These are phyloP conservation scores for Falco peregrinus DNA, from an alignment of 2,797 vertebrate genomes.

Conservation along the genomic window DNA sequence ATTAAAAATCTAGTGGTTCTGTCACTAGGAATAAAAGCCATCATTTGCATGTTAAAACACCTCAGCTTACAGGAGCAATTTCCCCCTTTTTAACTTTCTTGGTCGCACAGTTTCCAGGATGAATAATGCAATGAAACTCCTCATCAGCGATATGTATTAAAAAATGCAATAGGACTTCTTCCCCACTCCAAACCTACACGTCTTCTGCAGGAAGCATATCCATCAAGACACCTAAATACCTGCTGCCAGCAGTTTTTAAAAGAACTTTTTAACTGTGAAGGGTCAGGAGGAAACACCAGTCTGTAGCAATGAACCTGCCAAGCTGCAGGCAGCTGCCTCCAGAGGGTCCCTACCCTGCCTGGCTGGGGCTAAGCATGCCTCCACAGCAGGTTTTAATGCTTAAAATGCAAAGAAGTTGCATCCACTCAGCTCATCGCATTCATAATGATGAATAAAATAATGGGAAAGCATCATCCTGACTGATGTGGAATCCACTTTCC, in stretches of 20 bases:
- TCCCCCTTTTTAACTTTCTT: background rate
- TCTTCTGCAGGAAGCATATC: background rate
- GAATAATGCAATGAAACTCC: constrained; percentile 49
- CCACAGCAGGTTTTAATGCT: rapidly evolving
- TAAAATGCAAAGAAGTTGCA: background rate
- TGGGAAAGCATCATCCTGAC: background rate
- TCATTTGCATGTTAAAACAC: background rate
- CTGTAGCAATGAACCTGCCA: background rate
- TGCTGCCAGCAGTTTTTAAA: background rate
- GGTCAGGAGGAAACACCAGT: background rate
- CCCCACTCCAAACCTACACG: background rate
- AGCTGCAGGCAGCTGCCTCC: background rate
- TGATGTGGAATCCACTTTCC: background rate
- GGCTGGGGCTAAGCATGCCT: rapidly evolving
- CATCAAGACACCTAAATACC: background rate
- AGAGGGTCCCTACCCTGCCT: background rate
- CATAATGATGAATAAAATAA: background rate
- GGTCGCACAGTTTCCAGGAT: constrained; percentile 37
- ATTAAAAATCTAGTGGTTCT: background rate
- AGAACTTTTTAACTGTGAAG: background rate
- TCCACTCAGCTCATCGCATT: rapidly evolving
- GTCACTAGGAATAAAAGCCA: background rate
- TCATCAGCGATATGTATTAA: background rate
- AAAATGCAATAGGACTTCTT: constrained; percentile 37
- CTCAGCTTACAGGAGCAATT: background rate